phyloP scores from a whole-genome alignment of 2,888 invertebrate genomes.

The Rhaphigaster nebulosa region DNA sequence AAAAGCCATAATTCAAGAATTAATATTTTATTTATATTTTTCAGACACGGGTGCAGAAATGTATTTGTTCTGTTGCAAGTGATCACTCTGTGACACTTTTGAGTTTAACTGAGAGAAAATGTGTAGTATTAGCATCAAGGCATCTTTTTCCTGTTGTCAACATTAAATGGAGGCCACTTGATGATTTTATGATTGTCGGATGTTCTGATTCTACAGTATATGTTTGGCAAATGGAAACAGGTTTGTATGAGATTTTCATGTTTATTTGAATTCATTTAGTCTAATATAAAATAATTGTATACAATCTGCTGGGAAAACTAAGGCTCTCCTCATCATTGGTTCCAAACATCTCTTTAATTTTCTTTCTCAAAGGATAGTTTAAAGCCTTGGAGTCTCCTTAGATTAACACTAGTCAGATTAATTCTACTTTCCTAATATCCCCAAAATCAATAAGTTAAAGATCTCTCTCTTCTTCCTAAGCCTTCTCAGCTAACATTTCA shows the following conservation, averaged over 20 bases:
- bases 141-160: conserved; percentile 96
- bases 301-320: not conserved
- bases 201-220: conserved; percentile 98
- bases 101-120: conserved; percentile 92
- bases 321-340: not conserved
- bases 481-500: too few species aligned
- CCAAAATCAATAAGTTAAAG: too few species aligned
- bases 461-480: too few species aligned
- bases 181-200: conserved; percentile 97
- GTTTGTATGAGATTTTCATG: conserved; percentile 67
- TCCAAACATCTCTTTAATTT: too few species aligned
- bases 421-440: too few species aligned
- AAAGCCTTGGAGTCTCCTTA: too few species aligned
- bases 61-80: conserved; percentile 95
- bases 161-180: conserved; percentile 96
- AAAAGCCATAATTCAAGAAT: too few species aligned
- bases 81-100: conserved; percentile 97
- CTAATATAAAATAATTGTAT: not conserved
- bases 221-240: conserved; percentile 99
- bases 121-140: conserved; percentile 92
- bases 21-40: conserved; percentile 65
- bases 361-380: too few species aligned
- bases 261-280: not conserved
- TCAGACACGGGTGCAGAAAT: conserved; percentile 91
- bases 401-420: too few species aligned